These are phyloP conservation scores for Mus minutoides DNA, from an alignment of 2,797 vertebrate genomes.

Conservation along the genomic window DNA sequence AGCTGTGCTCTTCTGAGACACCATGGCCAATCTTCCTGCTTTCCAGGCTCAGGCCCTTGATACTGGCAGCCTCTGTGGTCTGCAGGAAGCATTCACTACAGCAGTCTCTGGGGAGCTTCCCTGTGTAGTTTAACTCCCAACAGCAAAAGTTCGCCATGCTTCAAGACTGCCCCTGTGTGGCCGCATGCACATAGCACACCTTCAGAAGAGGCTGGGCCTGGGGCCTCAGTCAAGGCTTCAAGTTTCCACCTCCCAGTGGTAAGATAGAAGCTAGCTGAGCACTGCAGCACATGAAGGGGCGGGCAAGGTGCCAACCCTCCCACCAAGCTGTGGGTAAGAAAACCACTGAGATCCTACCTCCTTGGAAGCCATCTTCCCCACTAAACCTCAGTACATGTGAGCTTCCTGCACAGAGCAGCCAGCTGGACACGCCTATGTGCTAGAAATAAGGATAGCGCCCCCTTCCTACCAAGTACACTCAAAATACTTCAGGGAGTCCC, in stretches of 20 bases:
- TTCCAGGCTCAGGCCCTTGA: background rate
- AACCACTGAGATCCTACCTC: background rate
- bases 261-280: slow-evolving; percentile 58
- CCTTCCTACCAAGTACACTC: background rate
- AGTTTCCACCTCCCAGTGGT: slow-evolving; percentile 66
- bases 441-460: background rate
- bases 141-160: background rate
- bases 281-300: background rate
- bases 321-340: background rate
- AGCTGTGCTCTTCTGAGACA: background rate
- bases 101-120: slow-evolving; percentile 36
- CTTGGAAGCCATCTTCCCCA: background rate
- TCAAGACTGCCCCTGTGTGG: slow-evolving; percentile 83
- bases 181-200: fast-evolving
- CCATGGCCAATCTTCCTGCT: background rate
- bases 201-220: background rate
- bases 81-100: background rate
- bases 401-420: background rate
- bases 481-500: background rate
- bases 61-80: background rate
- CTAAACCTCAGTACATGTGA: background rate
- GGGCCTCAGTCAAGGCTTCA: slow-evolving; percentile 72
- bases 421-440: background rate
- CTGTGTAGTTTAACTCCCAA: background rate
- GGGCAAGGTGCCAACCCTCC: background rate